Conservation (phyloP, 2,797 vertebrate species). For the Hoplostethus atlanticus region DNA sequence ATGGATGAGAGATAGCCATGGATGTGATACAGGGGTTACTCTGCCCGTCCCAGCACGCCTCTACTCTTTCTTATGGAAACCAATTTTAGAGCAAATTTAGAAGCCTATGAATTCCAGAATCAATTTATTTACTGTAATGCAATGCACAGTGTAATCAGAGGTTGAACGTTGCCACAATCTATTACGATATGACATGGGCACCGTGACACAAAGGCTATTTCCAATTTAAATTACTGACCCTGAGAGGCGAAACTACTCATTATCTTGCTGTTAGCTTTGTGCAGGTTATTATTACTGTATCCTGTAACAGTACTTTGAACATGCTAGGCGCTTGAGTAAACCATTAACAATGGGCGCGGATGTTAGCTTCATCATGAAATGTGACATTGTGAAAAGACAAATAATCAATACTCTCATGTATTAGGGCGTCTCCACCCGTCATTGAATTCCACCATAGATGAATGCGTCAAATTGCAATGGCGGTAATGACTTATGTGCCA, state of each 20-base stretch:
- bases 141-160: conserved; percentile 5
- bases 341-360: background rate
- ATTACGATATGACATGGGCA: background rate
- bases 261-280: background rate
- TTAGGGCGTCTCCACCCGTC: background rate
- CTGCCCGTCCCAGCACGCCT: conserved; percentile 5
- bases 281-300: background rate
- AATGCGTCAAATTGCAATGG: conserved; percentile 24
- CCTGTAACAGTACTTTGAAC: background rate
- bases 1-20: conserved; percentile 43
- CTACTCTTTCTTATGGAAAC: conserved; percentile 17
- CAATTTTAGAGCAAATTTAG: conserved; percentile 22
- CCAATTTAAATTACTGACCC: conserved; percentile 3
- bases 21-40: conserved; percentile 29
- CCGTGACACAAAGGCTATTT: background rate
- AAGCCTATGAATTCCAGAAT: conserved; percentile 16
- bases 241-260: conserved; percentile 1
- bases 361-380: background rate
- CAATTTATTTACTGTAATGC: conserved; percentile 7
- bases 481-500: conserved; percentile 31
- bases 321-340: background rate
- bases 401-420: background rate
- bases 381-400: conserved; percentile 7
- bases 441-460: background rate
- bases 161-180: background rate